Conservation (phyloP, 2,113 vertebrate species). For the Hypanus sabinus region DNA sequence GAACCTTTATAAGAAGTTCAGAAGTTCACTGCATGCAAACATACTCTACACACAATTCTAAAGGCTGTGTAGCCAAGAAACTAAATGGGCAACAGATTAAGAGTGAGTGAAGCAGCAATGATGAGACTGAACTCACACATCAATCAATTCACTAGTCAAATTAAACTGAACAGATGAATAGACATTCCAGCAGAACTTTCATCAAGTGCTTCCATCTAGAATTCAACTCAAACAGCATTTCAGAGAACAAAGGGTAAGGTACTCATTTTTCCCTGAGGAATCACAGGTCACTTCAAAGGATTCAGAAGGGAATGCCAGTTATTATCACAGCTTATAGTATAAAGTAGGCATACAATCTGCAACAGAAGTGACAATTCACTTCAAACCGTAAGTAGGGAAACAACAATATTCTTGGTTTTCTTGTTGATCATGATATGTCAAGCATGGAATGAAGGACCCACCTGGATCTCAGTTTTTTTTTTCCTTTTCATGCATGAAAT, state of each 20-base stretch:
- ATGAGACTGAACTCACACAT: background rate
- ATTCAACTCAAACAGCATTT: background rate
- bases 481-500: too few species aligned
- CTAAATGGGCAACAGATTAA: background rate
- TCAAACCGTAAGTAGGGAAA: too few species aligned
- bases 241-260: background rate
- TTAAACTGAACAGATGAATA: background rate
- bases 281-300: too few species aligned
- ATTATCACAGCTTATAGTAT: too few species aligned
- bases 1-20: background rate
- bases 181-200: background rate
- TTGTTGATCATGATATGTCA: too few species aligned
- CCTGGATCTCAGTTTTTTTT: too few species aligned
- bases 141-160: background rate
- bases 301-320: too few species aligned
- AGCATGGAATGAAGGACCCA: too few species aligned
- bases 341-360: too few species aligned
- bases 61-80: background rate
- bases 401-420: too few species aligned
- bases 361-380: too few species aligned
- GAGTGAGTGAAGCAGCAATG: background rate
- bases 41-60: background rate
- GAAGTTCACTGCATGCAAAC: background rate
- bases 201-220: background rate
- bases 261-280: too few species aligned